phyloP scores from a whole-genome alignment of 2,113 vertebrate genomes.

The Potamarius usumacintae region DNA sequence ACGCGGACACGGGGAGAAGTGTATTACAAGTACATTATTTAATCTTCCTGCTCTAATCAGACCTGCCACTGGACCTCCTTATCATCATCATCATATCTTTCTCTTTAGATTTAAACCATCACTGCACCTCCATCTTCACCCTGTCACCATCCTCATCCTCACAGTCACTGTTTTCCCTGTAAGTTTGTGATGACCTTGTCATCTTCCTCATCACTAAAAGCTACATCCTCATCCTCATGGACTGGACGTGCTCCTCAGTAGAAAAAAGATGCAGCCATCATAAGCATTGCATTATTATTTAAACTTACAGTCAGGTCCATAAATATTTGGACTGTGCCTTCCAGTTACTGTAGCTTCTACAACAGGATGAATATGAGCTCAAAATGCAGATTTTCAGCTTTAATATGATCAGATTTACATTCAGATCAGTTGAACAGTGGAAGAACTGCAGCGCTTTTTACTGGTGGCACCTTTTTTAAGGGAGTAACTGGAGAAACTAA shows the following conservation, averaged over 20 bases:
- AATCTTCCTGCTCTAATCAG: neutral
- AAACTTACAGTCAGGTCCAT: neutral
- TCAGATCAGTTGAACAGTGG: neutral
- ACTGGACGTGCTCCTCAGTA: neutral
- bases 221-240: neutral
- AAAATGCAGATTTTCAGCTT: too few species aligned
- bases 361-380: too few species aligned
- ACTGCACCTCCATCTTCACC: neutral
- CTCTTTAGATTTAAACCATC: neutral
- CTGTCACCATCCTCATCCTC: neutral
- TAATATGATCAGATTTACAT: neutral
- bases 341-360: neutral
- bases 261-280: neutral
- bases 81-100: neutral
- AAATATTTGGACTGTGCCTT: neutral
- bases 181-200: neutral
- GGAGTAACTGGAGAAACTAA: neutral
- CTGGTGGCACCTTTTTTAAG: neutral
- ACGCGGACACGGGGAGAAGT: neutral
- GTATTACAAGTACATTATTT: neutral
- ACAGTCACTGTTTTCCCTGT: neutral
- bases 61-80: neutral
- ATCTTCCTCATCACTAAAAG: neutral
- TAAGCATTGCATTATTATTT: too few species aligned
- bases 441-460: too few species aligned